Evolutionary conservation across 1,140 invertebrate species (phyloP).

Genomic region (Capitella teleta): DNA sequence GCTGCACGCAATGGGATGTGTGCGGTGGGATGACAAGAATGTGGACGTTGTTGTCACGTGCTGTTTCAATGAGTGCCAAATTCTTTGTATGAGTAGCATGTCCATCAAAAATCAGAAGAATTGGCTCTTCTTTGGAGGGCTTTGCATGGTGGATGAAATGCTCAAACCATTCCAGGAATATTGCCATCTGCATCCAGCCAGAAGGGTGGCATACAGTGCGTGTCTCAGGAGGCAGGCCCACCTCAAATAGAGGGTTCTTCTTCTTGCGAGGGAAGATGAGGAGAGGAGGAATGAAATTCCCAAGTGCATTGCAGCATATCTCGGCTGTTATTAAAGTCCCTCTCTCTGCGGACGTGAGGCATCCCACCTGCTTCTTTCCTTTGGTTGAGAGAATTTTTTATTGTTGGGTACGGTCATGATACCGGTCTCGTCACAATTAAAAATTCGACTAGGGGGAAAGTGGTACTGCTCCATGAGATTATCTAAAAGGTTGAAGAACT

Average conservation of each 20-base stretch:
- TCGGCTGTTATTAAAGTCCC: conserved; percentile 26
- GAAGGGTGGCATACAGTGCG: background rate
- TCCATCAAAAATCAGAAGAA: conserved; percentile 14
- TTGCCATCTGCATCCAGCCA: conserved; percentile 7
- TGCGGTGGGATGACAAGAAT: background rate
- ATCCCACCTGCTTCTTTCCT: conserved; percentile 38
- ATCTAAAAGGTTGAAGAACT: background rate
- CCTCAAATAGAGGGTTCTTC: conserved; percentile 32
- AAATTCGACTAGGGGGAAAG: background rate
- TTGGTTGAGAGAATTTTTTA: conserved; percentile 36
- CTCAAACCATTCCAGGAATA: conserved; percentile 14
- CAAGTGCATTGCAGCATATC: conserved; percentile 18
- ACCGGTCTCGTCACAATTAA: conserved; percentile 16
- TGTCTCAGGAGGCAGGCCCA: conserved; percentile 15
- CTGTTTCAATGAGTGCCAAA: background rate
- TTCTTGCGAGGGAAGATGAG: conserved; percentile 25
- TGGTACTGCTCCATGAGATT: background rate
- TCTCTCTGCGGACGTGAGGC: conserved; percentile 38
- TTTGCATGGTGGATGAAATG: conserved; percentile 13
- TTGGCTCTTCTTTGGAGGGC: background rate
- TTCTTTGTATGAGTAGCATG: conserved; percentile 14
- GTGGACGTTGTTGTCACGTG: background rate
- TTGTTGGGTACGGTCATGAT: conserved; percentile 42
- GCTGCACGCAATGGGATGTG: background rate
- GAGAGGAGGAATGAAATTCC: conserved; percentile 22